Evolutionary conservation across 2,113 vertebrate genomes (phyloP).

Genomic region (Limanda limanda): DNA sequence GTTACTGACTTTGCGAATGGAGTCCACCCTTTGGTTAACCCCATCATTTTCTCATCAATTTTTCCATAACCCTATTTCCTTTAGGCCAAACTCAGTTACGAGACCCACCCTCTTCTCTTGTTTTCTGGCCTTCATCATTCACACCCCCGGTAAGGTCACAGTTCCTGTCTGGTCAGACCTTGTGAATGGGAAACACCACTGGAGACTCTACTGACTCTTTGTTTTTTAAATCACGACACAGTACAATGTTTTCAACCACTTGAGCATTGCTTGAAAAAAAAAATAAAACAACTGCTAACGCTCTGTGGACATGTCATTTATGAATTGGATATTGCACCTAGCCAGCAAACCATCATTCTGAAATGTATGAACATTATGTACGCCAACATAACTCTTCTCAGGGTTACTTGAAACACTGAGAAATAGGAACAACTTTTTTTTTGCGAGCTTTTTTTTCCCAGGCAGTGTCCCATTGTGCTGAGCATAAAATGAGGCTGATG

Average conservation of each 20-base stretch:
- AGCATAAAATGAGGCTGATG: not conserved
- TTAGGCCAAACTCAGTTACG: conserved; percentile 36
- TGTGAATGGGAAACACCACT: conserved; percentile 20
- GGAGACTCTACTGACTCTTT: not conserved
- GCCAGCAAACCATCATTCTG: not conserved
- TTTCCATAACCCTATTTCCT: conserved; percentile 62
- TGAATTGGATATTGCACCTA: too few relatives aligned
- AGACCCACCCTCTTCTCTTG: conserved; percentile 47
- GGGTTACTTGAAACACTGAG: conserved; percentile 9
- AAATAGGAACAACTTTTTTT: not conserved
- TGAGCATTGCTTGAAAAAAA: too few relatives aligned
- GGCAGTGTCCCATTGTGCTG: not conserved
- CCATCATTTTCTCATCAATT: conserved; percentile 33
- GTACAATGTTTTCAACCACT: not conserved
- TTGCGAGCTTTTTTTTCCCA: not conserved
- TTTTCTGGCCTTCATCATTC: conserved; percentile 28
- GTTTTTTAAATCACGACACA: not conserved
- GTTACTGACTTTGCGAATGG: not conserved
- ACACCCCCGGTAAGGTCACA: conserved; percentile 29
- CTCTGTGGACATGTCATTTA: not conserved
- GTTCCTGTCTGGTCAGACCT: conserved; percentile 38
- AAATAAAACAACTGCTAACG: too few relatives aligned
- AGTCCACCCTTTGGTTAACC: conserved; percentile 22
- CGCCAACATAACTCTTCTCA: not conserved
- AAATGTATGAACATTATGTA: conserved; percentile 5